Evolutionary conservation across 2,113 vertebrate species (phyloP), one percentile per base, ranked within the genome.

Genomic region (Boulengeromyrus knoepffleri): DNA sequence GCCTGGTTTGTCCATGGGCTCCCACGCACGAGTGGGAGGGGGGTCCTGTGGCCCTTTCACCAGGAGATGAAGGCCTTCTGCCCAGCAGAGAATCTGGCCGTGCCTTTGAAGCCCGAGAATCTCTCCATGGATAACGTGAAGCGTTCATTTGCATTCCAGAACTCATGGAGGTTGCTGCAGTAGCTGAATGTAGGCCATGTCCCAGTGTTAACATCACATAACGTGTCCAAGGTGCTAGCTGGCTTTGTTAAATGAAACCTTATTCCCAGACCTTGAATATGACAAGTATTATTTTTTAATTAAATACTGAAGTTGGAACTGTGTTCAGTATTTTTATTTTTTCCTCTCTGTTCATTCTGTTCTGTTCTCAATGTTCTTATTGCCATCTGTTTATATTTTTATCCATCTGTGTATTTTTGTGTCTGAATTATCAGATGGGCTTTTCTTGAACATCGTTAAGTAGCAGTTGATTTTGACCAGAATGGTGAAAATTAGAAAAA

Each of bases 391-490:
- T 92, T 89, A 87, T 88, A 93, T 93, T 90, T 93, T 93, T 91
- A 89, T 94, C 92, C 92, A 90, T 94, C 93, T 93, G 94, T 92
- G 90, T 91, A 89, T 92, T 89, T 92, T 46, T 62, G 12, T 21
- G 46, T 50, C 86, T 84, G 19, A 53, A 77, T 90, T 87, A 31
- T 88, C 36, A 92, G 49, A 85, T 90, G 62, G 46, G 88, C 9
- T 90, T 90, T 56, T 91, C 92, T 92, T 92, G 93, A 95, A 92
- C 93, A 92, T 90, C 95, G 92, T 93, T 94, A 87, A 31, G 85
- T 10, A 36, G 85, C 49, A 87, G 12, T 52, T 21, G 21, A 85
- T 46, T 24, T 46, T 1, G 19, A 85, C 74, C 15, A 19, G 74
- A 19, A 39, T 42, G 15, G 1, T 36, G 17, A 19, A 42, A 42